A percentile compares a stretch with the other conserved stretches of the same genome.
phyloP scores from a whole-genome alignment of 2,113 vertebrate species.

The Jacana jacana region DNA sequence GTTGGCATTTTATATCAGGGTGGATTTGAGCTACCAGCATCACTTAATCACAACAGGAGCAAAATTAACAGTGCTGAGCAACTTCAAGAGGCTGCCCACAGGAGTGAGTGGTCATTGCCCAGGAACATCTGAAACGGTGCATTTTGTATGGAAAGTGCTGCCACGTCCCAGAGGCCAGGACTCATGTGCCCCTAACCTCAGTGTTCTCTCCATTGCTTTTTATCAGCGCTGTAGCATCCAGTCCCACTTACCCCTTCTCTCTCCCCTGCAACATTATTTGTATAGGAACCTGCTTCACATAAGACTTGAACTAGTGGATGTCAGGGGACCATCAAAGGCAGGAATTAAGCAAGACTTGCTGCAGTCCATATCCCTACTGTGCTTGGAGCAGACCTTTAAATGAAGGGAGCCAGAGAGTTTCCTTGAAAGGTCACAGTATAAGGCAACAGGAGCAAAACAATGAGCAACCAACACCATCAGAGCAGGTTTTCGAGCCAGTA shows the following conservation, averaged over 20 bases:
- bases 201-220: not conserved
- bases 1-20: not conserved
- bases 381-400: not conserved
- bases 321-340: not conserved
- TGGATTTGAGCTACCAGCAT: not conserved
- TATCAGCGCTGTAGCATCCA: not conserved
- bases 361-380: not conserved
- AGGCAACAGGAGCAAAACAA: not conserved
- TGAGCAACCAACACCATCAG: accelerated
- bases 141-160: not conserved
- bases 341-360: not conserved
- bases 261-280: not conserved
- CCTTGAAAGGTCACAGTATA: not conserved
- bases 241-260: no score
- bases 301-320: not conserved
- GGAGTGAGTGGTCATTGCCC: not conserved
- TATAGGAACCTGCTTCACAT: not conserved
- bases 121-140: not conserved
- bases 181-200: no score
- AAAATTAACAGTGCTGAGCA: not conserved
- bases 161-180: no score
- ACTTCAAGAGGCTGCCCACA: not conserved
- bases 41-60: not conserved
- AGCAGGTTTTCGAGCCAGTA: not conserved
- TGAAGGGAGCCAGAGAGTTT: not conserved